A percentile compares a stretch with the other conserved stretches of the same genome.
Conservation (phyloP, 2,888 invertebrate species). For the Bellardia pandia region DNA sequence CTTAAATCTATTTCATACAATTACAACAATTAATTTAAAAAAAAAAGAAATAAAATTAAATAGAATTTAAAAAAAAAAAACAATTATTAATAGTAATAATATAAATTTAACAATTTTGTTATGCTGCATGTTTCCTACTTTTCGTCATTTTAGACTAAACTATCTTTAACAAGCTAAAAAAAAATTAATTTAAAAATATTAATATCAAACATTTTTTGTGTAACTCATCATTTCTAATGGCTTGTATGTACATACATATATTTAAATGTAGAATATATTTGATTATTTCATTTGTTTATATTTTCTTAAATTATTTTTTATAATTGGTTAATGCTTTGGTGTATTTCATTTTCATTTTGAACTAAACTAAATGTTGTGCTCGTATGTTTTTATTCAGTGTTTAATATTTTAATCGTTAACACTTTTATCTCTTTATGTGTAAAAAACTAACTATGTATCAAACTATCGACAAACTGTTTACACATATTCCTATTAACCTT, state of each 20-base stretch:
- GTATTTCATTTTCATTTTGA: conserved; percentile 4
- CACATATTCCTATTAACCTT: no score
- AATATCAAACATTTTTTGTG: not conserved
- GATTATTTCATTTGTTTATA: not conserved
- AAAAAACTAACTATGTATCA: no score
- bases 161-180: not conserved
- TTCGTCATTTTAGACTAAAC: not conserved
- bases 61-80: not conserved
- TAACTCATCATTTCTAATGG: not conserved
- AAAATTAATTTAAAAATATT: not conserved
- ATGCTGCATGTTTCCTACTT: conserved; percentile 50
- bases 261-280: not conserved
- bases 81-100: conserved; percentile 35
- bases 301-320: not conserved
- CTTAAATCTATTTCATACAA: conserved; percentile 21
- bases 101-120: conserved; percentile 27
- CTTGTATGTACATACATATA: not conserved
- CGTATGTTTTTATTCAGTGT: conserved; percentile 10
- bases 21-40: not conserved
- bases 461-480: no score
- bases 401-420: conserved; percentile 1
- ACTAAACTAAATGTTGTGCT: conserved; percentile 31
- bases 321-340: conserved; percentile 44
- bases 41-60: not conserved
- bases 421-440: not conserved